Percentiles rank a stretch among this genome's conserved stretches.
These are phyloP conservation scores for Antennarius maculatus DNA, from an alignment of 2,797 vertebrate species.

Conservation along the genomic window DNA sequence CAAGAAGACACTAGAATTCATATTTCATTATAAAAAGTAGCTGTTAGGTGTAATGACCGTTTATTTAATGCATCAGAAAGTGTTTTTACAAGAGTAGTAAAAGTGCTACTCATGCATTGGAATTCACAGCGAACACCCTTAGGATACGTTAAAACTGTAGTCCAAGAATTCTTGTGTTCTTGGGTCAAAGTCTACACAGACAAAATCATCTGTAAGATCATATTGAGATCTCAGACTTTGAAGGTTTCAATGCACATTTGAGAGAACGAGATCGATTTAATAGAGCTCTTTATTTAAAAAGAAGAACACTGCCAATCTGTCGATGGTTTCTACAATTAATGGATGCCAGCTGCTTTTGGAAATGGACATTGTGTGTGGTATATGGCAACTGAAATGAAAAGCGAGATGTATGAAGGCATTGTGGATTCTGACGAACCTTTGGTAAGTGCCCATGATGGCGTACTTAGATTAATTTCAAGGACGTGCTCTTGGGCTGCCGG, in stretches of 20 bases:
- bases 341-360: slow-evolving; percentile 48
- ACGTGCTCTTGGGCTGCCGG: slow-evolving; percentile 48
- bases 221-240: slow-evolving; percentile 40
- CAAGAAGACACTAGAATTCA: too few species aligned
- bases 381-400: slow-evolving; percentile 53
- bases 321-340: slow-evolving; percentile 50
- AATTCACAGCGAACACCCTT: too few species aligned
- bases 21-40: too few species aligned
- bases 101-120: too few species aligned
- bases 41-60: too few species aligned
- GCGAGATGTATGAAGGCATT: slow-evolving; percentile 41
- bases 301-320: slow-evolving; percentile 51
- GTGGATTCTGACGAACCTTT: slow-evolving; percentile 60
- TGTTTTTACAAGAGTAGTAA: too few species aligned
- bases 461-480: slow-evolving; percentile 57
- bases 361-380: slow-evolving; percentile 62
- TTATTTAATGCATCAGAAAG: too few species aligned
- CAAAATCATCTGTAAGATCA: slow-evolving; percentile 22
- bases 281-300: slow-evolving; percentile 49
- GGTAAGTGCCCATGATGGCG: slow-evolving; percentile 40
- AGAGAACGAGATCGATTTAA: slow-evolving; percentile 60
- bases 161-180: slow-evolving; percentile 4
- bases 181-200: slow-evolving; percentile 11
- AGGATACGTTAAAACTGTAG: background rate
- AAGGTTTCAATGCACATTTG: slow-evolving; percentile 37